These are phyloP conservation scores for Mythimna ferrago DNA, from an alignment of 2,888 invertebrate genomes.

Conservation along the genomic window DNA sequence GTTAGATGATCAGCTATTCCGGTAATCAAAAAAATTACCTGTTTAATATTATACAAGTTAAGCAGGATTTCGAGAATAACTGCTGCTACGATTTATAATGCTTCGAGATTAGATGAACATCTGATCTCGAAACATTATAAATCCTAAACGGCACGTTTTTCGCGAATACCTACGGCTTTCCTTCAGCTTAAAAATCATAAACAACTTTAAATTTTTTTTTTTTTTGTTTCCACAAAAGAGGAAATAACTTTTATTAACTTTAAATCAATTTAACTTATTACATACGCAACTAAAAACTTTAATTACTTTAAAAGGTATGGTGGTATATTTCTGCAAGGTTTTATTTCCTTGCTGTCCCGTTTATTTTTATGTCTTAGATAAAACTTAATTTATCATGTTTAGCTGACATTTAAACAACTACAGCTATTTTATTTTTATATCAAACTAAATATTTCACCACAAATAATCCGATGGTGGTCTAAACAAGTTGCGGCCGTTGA, in stretches of 20 bases:
- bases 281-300: too few relatives aligned
- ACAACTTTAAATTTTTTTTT: too few relatives aligned
- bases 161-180: slow-evolving; percentile 1
- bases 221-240: too few relatives aligned
- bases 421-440: slow-evolving; percentile 19
- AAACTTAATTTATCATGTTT: slow-evolving; percentile 7
- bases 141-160: background rate
- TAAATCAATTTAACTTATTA: too few relatives aligned
- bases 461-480: slow-evolving; percentile 31
- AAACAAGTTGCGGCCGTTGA: slow-evolving; percentile 72
- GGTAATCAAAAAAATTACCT: slow-evolving; percentile 45
- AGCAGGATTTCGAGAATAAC: slow-evolving; percentile 51
- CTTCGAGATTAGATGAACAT: too few relatives aligned
- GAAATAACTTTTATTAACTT: too few relatives aligned
- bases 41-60: slow-evolving; percentile 54
- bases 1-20: slow-evolving; percentile 57
- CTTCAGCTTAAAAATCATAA: background rate
- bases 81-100: slow-evolving; percentile 18
- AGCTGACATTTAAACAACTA: slow-evolving; percentile 7
- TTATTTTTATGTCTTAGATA: background rate
- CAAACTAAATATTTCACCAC: slow-evolving; percentile 17
- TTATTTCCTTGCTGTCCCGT: background rate
- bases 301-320: too few relatives aligned
- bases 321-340: background rate
- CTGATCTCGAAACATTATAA: background rate